Base-by-base conservation (phyloP, 2,888 invertebrate genomes). In the Ectemnius cavifrons region DNA sequence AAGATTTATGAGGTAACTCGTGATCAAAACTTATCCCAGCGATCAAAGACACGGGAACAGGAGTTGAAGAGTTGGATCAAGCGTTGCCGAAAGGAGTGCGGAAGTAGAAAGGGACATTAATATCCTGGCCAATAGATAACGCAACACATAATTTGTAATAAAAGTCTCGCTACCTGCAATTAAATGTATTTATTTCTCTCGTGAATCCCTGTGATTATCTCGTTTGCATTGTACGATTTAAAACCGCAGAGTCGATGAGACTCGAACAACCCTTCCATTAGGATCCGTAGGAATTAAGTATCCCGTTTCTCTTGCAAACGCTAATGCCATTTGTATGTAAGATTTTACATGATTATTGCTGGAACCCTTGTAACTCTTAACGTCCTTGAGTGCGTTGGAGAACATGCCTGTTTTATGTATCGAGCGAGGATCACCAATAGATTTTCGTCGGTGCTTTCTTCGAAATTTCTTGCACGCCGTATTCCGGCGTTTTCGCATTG, bases 61-160 rank as follows among this genome's bases (percentile, higher is more conserved):
- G 86, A 86, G 16, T 49, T 86, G 4, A 79, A 76, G 62, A 74
- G 72, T 4, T 86, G 86, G 86, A 79, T 86, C 0, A 63, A 75
- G 13, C 80, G 68, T 16, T 86, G 85, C 28, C 76, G 77, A 8
- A 57, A 67, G n/a, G 80, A 84, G 49, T 85, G 80, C 59, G 63
- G 66, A n/a, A 67, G 49, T 28, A 72, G 59, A 20, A 58, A 45
- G n/a, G 46, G 52, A 2, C 75, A 61, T 16, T 52, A 37, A 37
- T 1, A 37, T 37, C 37, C 37, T 8, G 11, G 4, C 37, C 46
- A 1, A 20, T 27, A 58, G 14, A 16, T 1, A 0, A 27, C 0
- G 11, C 47, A 75, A 56, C 69, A 56, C 49, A 57, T 20, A 66
- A 72, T 14, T n/a, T 2, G n/a, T 14, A 14, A 46, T 49, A 20